Conservation (phyloP, 2,797 vertebrate genomes). For the Anabas testudineus region DNA sequence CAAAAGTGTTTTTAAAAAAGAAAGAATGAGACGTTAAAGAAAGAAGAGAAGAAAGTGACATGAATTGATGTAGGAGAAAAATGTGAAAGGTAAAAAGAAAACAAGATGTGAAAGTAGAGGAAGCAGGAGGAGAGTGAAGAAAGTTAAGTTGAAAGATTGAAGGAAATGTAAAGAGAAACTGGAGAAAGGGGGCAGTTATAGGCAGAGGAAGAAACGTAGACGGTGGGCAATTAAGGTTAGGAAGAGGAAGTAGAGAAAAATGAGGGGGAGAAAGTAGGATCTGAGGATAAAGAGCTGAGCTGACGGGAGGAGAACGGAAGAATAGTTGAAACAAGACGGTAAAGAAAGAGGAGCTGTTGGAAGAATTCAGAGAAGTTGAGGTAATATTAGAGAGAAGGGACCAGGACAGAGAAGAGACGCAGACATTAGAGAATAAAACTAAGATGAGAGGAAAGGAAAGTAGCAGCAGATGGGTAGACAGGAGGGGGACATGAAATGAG, state of each 20-base stretch:
- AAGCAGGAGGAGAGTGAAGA: neutral
- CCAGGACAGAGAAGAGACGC: neutral
- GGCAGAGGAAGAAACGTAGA: neutral
- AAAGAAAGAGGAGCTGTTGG: neutral
- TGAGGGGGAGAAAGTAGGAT: neutral
- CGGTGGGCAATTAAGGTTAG: too few relatives aligned
- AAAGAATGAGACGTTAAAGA: neutral
- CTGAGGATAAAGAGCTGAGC: neutral
- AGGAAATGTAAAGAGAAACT: neutral
- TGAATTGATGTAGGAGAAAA: neutral
- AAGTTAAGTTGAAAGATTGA: neutral
- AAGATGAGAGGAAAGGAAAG: constrained; percentile 8
- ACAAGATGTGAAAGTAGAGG: neutral
- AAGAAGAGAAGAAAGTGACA: neutral
- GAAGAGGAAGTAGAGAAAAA: neutral
- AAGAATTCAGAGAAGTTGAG: neutral
- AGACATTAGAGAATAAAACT: neutral
- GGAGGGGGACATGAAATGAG: neutral
- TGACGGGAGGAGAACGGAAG: neutral
- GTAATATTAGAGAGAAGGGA: neutral
- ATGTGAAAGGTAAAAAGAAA: neutral
- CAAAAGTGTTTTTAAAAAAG: neutral
- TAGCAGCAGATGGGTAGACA: constrained; percentile 21
- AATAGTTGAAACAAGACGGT: neutral
- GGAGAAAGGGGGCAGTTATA: neutral